A percentile compares a stretch with the other conserved stretches of the same genome.
These are phyloP conservation scores for Dendrolimus punctatus DNA, from an alignment of 1,140 invertebrate genomes.

Conservation along the genomic window DNA sequence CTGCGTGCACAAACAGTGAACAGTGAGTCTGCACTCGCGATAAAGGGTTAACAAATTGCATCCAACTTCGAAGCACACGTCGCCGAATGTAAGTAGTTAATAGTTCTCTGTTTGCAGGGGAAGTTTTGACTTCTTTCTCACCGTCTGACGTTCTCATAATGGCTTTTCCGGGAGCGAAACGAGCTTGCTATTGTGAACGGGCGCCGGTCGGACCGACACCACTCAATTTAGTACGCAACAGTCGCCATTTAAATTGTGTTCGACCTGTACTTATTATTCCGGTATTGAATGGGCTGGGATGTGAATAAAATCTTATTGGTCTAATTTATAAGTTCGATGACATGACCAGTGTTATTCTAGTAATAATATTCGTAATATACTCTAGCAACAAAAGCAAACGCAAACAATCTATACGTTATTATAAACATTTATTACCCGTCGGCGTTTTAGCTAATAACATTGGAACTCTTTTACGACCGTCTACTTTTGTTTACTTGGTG, in stretches of 20 bases:
- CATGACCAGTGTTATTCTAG: no score
- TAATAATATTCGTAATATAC: no score
- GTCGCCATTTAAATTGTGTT: slow-evolving; percentile 49
- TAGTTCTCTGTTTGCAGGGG: slow-evolving; percentile 49
- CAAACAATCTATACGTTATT: no score
- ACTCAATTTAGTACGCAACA: slow-evolving; percentile 26
- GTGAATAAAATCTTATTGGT: background rate
- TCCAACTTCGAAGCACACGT: slow-evolving; percentile 45
- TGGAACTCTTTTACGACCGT: no score
- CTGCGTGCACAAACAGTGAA: slow-evolving; percentile 22
- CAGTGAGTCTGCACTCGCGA: slow-evolving; percentile 26
- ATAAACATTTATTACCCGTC: no score
- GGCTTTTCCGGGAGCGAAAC: slow-evolving; percentile 25
- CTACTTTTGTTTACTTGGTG: no score
- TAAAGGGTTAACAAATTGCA: slow-evolving; percentile 60
- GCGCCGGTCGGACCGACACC: slow-evolving; percentile 29
- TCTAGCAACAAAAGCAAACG: no score
- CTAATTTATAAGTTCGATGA: no score
- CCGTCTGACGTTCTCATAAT: slow-evolving; percentile 42
- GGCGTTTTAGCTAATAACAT: no score
- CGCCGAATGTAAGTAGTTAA: slow-evolving; percentile 49
- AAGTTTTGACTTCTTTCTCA: slow-evolving; percentile 58
- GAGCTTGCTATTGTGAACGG: slow-evolving; percentile 29
- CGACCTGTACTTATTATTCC: background rate
- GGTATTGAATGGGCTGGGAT: background rate